Evolutionary conservation across 2,888 invertebrate species (phyloP), one percentile per base, ranked within the genome.

Genomic region (Cerastis leucographa): DNA sequence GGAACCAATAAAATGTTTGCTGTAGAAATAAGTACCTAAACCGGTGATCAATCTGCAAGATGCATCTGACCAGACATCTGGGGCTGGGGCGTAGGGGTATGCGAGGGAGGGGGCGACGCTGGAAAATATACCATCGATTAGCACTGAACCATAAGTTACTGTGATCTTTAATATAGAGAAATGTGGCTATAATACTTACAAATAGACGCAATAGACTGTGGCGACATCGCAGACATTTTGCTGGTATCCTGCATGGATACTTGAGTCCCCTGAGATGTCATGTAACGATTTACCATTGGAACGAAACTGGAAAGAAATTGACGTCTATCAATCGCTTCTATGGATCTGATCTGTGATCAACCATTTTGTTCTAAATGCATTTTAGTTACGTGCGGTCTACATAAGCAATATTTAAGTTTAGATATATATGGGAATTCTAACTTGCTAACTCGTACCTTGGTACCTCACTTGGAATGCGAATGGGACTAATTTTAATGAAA

Each of bases 261-360:
- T 90, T 97, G 97, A 44, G 97, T 97, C 86, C 97, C 97, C 88
- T 97, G 97, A 5, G 97, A 97, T 76, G 97, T 97, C 96, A 97
- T 96, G 89, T 97, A 97, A 71, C 97, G 96, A 89, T 96, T 96
- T 90, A 96, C 97, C 95, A 97, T 94, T 77, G 97, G 97, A 86
- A 96, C 97, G 87, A 97, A 97, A 87, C 97, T 97, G 92, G 44
- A 92, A 93, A 81, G 17, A 86, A 71, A 76, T 76, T 80, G 79
- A 6, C 75, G 80, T 76, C 83, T 80, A 80, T 83, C 73, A 85
- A 83, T 85, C 85, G 65, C 80, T 85, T 80, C 76, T 76, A 81
- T 35, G 64, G 84, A 81, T 84, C 82, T 84, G 82, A 83, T 69
- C 82, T 80, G 14, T 49, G 68, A 64, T 51, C 64, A 61, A 83